phyloP scores from a whole-genome alignment of 1,140 invertebrate genomes.

The Hydropsyche tenuis region DNA sequence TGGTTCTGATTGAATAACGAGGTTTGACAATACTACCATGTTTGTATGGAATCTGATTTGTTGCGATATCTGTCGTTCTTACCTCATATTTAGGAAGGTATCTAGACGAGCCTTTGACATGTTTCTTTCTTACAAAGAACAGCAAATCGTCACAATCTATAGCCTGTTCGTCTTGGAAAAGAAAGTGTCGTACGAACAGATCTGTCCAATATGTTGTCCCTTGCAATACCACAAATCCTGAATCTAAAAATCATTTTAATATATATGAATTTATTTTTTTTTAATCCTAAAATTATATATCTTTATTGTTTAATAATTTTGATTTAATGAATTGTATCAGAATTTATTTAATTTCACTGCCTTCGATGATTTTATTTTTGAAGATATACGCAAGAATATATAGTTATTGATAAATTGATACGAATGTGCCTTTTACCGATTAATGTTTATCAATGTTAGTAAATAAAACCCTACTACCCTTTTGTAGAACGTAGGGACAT shows the following conservation, averaged over 20 bases:
- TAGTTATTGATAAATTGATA: slow-evolving; percentile 13
- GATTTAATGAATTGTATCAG: not conserved
- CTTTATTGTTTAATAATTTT: not conserved
- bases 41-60: not conserved
- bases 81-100: slow-evolving; percentile 90
- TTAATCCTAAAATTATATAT: not conserved
- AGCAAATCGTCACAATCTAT: slow-evolving; percentile 94
- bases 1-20: not conserved
- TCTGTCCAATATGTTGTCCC: slow-evolving; percentile 96
- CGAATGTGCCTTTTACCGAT: slow-evolving; percentile 46
- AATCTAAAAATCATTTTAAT: slow-evolving; percentile 67
- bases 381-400: too few relatives aligned
- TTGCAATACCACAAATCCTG: slow-evolving; percentile 87
- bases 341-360: too few relatives aligned
- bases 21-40: slow-evolving; percentile 17
- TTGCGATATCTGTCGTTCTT: slow-evolving; percentile 47
- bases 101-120: slow-evolving; percentile 82
- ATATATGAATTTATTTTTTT: too few relatives aligned
- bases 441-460: slow-evolving; percentile 43
- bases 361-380: too few relatives aligned
- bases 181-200: slow-evolving; percentile 92
- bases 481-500: slow-evolving; percentile 29
- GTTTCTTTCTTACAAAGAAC: slow-evolving; percentile 94
- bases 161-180: slow-evolving; percentile 81
- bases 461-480: slow-evolving; percentile 40